These are phyloP conservation scores for Euplexia lucipara DNA, from an alignment of 2,888 invertebrate genomes.

Conservation along the genomic window DNA sequence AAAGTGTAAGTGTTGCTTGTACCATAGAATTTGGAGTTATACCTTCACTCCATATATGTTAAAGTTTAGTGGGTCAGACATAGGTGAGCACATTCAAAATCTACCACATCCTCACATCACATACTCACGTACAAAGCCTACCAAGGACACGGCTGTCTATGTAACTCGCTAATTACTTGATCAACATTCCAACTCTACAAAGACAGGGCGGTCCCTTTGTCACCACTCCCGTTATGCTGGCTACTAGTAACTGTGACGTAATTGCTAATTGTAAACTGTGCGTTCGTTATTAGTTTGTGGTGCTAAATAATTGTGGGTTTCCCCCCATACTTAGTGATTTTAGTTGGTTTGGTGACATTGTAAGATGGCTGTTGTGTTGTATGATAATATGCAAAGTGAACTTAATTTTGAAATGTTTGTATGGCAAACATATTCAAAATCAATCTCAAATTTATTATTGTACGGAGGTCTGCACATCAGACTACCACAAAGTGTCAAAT, in stretches of 20 bases:
- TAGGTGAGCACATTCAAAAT: conserved; percentile 1
- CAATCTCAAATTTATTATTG: too few species aligned
- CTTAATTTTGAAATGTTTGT: not conserved
- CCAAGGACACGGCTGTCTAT: conserved; percentile 47
- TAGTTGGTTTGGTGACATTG: not conserved
- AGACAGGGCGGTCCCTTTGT: conserved; percentile 78
- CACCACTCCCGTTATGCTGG: conserved; percentile 45
- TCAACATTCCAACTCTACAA: conserved; percentile 81
- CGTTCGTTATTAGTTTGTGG: conserved; percentile 44
- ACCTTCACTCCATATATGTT: too few species aligned
- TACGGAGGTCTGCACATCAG: too few species aligned
- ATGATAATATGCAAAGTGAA: not conserved
- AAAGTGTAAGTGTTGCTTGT: too few species aligned
- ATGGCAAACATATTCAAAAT: too few species aligned
- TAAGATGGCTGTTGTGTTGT: not conserved
- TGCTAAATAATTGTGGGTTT: conserved; percentile 27
- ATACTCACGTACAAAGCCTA: not conserved
- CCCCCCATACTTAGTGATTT: not conserved
- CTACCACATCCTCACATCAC: conserved; percentile 43
- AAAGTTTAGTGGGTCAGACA: too few species aligned
- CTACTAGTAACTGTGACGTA: conserved; percentile 63
- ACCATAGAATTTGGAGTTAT: too few species aligned
- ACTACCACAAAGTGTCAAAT: too few species aligned
- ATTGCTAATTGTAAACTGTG: conserved; percentile 54
- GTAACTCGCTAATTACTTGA: conserved; percentile 87